A percentile compares a stretch with the other conserved stretches of the same genome.
Evolutionary conservation across 2,797 vertebrate species (phyloP).

Genomic region (Enteromius argenteus): DNA sequence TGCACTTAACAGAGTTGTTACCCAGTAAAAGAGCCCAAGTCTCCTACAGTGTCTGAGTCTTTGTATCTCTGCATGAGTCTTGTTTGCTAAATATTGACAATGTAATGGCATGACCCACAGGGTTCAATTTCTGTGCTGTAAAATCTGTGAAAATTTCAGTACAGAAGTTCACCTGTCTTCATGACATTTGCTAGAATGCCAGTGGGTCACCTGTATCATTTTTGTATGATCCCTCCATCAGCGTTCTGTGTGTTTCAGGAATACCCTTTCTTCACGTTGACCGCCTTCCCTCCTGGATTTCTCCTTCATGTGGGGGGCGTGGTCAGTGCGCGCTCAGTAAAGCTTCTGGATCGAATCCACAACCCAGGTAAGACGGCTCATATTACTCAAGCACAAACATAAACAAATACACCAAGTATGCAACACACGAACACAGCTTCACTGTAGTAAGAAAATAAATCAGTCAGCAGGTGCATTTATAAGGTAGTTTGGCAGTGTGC

Average conservation of each 20-base stretch:
- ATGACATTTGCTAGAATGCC: not conserved
- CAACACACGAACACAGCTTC: not conserved
- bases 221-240: slow-evolving; percentile 3
- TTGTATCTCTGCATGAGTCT: slow-evolving; percentile 2
- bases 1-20: slow-evolving; percentile 22
- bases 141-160: not conserved
- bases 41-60: not conserved
- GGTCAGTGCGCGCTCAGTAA: slow-evolving; percentile 97
- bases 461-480: not conserved
- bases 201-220: not conserved
- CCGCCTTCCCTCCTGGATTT: slow-evolving; percentile 92
- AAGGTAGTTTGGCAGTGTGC: not conserved
- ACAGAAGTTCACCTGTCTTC: not conserved
- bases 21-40: not conserved
- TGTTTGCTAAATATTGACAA: not conserved
- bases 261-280: slow-evolving; percentile 97
- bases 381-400: not conserved
- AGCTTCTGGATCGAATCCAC: slow-evolving; percentile 97
- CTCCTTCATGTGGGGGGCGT: slow-evolving; percentile 94
- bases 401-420: not conserved
- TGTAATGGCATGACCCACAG: not conserved
- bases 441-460: not conserved
- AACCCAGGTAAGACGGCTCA: slow-evolving; percentile 88
- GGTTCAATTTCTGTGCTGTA: not conserved
- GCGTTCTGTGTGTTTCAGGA: slow-evolving; percentile 78